Conservation (phyloP, 2,797 vertebrate genomes). For the Pseudochirops corinnae region DNA sequence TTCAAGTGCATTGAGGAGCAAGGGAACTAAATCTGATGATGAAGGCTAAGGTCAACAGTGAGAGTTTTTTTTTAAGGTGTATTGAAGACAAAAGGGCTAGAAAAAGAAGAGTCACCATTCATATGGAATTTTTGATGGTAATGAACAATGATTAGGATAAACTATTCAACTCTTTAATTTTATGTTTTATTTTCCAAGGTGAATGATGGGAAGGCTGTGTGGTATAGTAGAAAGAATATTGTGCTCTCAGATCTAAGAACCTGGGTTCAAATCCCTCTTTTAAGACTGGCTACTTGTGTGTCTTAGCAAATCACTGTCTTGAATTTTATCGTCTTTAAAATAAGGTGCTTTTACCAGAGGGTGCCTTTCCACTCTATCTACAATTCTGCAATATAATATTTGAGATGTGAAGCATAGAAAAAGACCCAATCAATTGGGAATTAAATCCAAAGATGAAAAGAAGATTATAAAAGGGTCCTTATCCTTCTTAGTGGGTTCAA, state of each 20-base stretch:
- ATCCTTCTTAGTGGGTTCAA: neutral
- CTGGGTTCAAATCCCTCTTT: neutral
- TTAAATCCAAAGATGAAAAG: neutral
- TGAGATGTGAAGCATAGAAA: neutral
- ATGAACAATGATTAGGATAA: neutral
- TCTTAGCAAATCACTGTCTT: neutral
- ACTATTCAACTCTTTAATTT: neutral
- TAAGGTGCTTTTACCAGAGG: neutral
- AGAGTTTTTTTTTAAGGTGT: neutral
- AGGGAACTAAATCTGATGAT: neutral
- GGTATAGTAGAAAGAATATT: neutral
- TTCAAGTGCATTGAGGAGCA: neutral
- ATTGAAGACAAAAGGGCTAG: neutral
- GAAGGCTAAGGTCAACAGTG: neutral
- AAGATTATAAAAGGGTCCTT: neutral
- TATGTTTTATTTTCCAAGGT: neutral
- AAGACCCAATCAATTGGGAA: neutral
- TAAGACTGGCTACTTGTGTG: neutral
- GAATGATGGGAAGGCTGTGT: neutral
- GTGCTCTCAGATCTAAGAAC: neutral
- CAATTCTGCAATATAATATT: neutral
- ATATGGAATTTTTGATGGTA: neutral
- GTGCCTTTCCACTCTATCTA: neutral
- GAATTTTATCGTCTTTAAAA: neutral
- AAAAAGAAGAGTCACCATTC: neutral